Evolutionary conservation across 1,140 invertebrate genomes (phyloP).

Genomic region (Plodia interpunctella): DNA sequence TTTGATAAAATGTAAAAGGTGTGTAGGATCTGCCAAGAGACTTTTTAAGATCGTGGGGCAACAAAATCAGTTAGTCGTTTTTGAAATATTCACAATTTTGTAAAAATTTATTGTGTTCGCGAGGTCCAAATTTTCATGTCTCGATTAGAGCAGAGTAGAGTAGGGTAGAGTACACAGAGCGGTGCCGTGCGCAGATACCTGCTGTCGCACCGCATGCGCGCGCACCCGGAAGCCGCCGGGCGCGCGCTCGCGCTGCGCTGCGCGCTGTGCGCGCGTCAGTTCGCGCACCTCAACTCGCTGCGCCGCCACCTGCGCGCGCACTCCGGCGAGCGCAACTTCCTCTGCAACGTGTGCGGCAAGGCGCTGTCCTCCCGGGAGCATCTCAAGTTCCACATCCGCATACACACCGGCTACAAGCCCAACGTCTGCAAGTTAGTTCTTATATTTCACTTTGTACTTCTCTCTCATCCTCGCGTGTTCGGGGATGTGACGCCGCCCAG

Average conservation of each 20-base stretch:
- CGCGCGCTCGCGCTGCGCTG: conserved; percentile 61
- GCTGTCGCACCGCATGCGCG: conserved; percentile 49
- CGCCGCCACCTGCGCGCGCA: conserved; percentile 80
- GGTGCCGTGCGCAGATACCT: conserved; percentile 16
- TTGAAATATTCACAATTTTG: too few species aligned
- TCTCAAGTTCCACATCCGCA: conserved; percentile 83
- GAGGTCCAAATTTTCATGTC: too few species aligned
- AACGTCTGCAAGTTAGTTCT: conserved; percentile 78
- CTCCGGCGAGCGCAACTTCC: conserved; percentile 79
- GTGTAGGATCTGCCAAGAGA: too few species aligned
- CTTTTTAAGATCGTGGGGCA: too few species aligned
- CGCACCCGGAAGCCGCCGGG: conserved; percentile 56
- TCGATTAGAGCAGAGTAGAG: too few species aligned
- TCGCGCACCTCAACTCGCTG: conserved; percentile 76
- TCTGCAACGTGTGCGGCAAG: conserved; percentile 88
- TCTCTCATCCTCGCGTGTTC: too few species aligned
- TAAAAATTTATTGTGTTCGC: too few species aligned
- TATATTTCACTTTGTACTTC: neutral
- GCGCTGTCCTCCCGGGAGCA: conserved; percentile 84
- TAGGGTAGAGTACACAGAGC: too few species aligned
- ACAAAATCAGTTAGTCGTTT: too few species aligned
- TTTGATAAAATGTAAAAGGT: too few species aligned
- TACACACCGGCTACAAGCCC: conserved; percentile 86
- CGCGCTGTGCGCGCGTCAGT: conserved; percentile 66
- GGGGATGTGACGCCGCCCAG: too few species aligned